Evolutionary conservation across 2,113 vertebrate species (phyloP).

Genomic region (Gopherus evgoodei): DNA sequence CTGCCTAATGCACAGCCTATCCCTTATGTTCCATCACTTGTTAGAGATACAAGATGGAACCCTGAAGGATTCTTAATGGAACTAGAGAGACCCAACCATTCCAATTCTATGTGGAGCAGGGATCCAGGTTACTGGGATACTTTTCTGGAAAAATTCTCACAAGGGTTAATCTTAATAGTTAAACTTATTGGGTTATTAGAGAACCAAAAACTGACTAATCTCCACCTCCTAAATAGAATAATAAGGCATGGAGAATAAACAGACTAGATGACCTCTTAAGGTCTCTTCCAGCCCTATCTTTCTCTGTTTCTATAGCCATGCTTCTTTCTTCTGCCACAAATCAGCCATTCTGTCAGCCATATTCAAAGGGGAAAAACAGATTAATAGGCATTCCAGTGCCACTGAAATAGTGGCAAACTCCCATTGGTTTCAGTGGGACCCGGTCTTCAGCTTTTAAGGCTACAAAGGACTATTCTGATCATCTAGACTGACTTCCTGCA

Average conservation of each 20-base stretch:
- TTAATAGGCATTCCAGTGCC: neutral
- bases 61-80: neutral
- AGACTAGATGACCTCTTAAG: neutral
- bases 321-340: neutral
- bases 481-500: neutral
- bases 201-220: neutral
- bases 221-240: neutral
- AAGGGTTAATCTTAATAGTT: neutral
- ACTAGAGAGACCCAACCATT: neutral
- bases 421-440: neutral
- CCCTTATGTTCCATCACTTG: neutral
- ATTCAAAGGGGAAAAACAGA: neutral
- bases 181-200: neutral
- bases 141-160: neutral
- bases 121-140: neutral
- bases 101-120: neutral
- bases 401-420: neutral
- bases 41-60: neutral
- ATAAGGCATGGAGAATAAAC: neutral
- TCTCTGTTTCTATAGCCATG: neutral
- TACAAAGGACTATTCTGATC: neutral
- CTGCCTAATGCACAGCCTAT: neutral
- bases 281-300: neutral
- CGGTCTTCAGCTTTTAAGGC: neutral
- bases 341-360: neutral